These are phyloP conservation scores for Yoshiicerus persimilis DNA, from an alignment of 1,140 invertebrate species.

Conservation along the genomic window DNA sequence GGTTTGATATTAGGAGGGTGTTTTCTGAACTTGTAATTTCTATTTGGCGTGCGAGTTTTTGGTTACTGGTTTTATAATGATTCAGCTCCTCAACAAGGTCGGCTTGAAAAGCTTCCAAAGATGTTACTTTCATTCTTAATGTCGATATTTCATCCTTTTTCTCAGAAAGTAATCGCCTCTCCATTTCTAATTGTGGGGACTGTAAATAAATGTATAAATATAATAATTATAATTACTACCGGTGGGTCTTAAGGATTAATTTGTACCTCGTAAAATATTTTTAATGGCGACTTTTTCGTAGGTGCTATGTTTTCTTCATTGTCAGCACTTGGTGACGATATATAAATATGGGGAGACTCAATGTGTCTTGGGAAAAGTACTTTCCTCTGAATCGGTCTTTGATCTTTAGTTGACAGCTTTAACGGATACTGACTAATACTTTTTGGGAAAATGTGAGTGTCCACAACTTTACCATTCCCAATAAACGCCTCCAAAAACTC, in stretches of 20 bases:
- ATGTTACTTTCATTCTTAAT: not conserved
- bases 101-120: not conserved
- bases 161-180: not conserved
- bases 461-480: not conserved
- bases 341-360: not conserved
- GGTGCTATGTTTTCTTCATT: not conserved
- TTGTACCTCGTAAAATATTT: not conserved
- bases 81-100: constrained; percentile 22
- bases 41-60: not conserved
- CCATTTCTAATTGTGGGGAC: not conserved
- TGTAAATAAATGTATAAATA: not conserved
- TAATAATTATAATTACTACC: not conserved
- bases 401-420: not conserved
- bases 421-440: not conserved
- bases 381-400: not conserved
- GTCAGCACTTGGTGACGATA: not conserved
- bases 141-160: not conserved
- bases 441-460: not conserved
- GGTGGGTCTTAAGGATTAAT: too few species aligned
- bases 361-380: not conserved
- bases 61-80: not conserved
- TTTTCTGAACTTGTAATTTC: not conserved
- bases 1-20: not conserved
- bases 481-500: not conserved
- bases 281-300: not conserved